These are phyloP conservation scores for Fopius arisanus DNA, from an alignment of 1,140 invertebrate genomes.

Conservation along the genomic window DNA sequence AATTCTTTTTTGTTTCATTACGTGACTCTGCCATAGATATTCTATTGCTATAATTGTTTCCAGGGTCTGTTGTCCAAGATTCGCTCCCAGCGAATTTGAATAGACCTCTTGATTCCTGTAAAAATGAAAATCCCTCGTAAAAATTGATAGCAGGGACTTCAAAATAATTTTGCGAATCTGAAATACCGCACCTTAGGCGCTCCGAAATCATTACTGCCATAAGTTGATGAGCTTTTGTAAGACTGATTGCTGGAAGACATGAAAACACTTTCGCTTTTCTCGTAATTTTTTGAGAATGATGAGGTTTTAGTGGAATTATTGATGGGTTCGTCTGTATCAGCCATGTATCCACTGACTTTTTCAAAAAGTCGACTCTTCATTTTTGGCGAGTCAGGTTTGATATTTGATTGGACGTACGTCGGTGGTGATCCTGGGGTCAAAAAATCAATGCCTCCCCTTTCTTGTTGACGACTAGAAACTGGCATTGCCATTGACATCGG, in stretches of 20 bases:
- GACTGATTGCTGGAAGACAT: slow-evolving; percentile 47
- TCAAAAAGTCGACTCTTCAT: slow-evolving; percentile 63
- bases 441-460: slow-evolving; percentile 32
- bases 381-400: slow-evolving; percentile 69
- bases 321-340: slow-evolving; percentile 75
- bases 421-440: slow-evolving; percentile 67
- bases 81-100: slow-evolving; percentile 75
- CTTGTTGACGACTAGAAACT: neutral
- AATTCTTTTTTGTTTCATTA: slow-evolving; percentile 64
- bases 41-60: slow-evolving; percentile 76
- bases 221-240: slow-evolving; percentile 41
- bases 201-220: slow-evolving; percentile 44
- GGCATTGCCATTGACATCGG: slow-evolving; percentile 51
- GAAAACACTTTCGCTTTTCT: slow-evolving; percentile 51
- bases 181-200: slow-evolving; percentile 35
- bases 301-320: slow-evolving; percentile 37
- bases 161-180: neutral
- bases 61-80: slow-evolving; percentile 76
- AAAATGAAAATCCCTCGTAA: slow-evolving; percentile 14
- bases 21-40: slow-evolving; percentile 71
- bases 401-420: slow-evolving; percentile 60
- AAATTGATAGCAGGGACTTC: neutral
- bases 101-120: slow-evolving; percentile 54
- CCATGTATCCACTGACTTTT: slow-evolving; percentile 74
- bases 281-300: slow-evolving; percentile 44